Base-by-base conservation (phyloP, 2,797 vertebrate genomes). In the Catamblyrhynchus diadema region DNA sequence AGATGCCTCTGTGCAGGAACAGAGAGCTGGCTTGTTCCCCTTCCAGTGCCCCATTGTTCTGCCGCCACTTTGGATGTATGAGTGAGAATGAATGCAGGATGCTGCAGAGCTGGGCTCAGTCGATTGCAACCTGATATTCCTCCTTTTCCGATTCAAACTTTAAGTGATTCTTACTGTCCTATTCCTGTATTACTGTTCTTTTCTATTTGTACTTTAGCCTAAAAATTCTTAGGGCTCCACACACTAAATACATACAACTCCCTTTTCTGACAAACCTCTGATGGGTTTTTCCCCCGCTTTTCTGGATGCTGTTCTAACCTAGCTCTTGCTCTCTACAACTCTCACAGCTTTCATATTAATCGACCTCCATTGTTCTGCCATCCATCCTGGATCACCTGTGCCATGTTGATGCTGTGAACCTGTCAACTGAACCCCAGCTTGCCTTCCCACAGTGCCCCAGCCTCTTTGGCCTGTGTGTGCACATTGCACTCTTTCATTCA, bases 261-360 rank as follows among this genome's bases (percentile, higher is more conserved):
- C 17, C 14, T 83, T 50, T 93, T 86, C 14, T 88, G 42, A 25
- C 25, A 28, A 53, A 39, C 12, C 30, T 78, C 8, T 60, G 8
- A n/a, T 28, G 17, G 8, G 2, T 15, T 32, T 35, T 4, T 0
- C 0, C 1, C 2, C 5, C 0, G 0, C n/a, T 42, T n/a, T 79
- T 57, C 54, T 72, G 62, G 23, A 23, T 87, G 27, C 27, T 47
- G 8, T 8, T 74, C 19, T 81, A 45, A 56, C 15, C 1, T 6
- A 15, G 18, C 4, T 2, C 23, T 79, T 72, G 5, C 8, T 37
- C 10, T 51, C 53, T 30, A 10, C 22, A 54, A 4, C 48, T 81
- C 21, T 25, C 5, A 4, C 6, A 42, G 61, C 33, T 81, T 90
- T 78, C 11, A 28, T 13, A 1, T 48, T 60, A 14, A 37, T 45